Evolutionary conservation across 2,797 vertebrate species (phyloP).

Genomic region (Diplodus sargus): DNA sequence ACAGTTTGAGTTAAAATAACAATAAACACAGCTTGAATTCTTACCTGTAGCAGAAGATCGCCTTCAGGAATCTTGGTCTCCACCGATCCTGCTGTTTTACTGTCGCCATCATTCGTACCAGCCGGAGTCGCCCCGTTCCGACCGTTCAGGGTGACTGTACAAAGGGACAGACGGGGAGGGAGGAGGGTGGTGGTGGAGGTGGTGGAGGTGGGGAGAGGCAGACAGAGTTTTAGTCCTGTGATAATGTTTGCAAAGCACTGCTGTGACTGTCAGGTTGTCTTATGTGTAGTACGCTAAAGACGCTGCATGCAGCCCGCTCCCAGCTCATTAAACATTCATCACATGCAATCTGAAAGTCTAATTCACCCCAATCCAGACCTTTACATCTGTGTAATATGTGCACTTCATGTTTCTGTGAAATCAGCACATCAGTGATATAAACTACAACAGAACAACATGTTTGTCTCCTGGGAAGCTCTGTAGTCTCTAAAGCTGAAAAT

Average conservation of each 20-base stretch:
- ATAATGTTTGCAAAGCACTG: conserved; percentile 57
- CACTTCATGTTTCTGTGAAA: conserved; percentile 7
- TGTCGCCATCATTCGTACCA: background rate
- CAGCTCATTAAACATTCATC: conserved; percentile 62
- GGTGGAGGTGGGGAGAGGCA: background rate
- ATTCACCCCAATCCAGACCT: conserved; percentile 17
- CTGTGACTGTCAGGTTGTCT: conserved; percentile 46
- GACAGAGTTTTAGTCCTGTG: conserved; percentile 55
- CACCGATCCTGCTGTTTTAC: conserved; percentile 22
- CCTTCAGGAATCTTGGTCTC: conserved; percentile 78
- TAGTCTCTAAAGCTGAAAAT: background rate
- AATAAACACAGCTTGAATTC: conserved; percentile 26
- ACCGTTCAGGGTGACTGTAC: conserved; percentile 81
- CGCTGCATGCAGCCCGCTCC: conserved; percentile 17
- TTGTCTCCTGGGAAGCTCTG: background rate
- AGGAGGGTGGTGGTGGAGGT: background rate
- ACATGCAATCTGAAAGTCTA: conserved; percentile 23
- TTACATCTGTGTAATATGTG: conserved; percentile 27
- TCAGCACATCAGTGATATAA: background rate
- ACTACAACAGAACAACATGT: background rate
- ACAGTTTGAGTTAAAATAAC: no score
- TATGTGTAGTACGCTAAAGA: conserved; percentile 34
- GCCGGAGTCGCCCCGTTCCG: conserved; percentile 42
- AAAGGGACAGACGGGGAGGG: conserved; percentile 21
- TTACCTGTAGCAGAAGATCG: conserved; percentile 86